A percentile compares a stretch with the other conserved stretches of the same genome.
Evolutionary conservation across 2,797 vertebrate species (phyloP).

Genomic region (Babyrousa celebensis): DNA sequence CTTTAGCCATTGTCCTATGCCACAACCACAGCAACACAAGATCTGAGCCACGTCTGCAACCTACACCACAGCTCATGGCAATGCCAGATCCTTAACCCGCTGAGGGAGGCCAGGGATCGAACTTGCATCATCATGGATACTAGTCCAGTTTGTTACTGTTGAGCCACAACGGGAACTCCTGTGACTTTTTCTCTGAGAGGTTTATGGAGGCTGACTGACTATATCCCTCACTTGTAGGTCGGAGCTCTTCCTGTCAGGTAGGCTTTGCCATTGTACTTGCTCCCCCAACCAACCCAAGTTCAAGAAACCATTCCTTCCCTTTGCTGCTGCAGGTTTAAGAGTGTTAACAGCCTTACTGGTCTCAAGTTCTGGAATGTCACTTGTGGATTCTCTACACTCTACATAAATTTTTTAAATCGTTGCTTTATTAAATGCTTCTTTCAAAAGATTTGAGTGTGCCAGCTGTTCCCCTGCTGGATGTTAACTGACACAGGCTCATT

Average conservation of each 20-base stretch:
- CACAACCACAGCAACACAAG: too few relatives aligned
- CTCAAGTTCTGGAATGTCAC: background rate
- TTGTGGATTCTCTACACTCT: slow-evolving; percentile 17
- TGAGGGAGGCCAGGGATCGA: too few relatives aligned
- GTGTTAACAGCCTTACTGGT: background rate
- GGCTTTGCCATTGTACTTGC: background rate
- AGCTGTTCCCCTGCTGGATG: slow-evolving; percentile 11
- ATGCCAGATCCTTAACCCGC: too few relatives aligned
- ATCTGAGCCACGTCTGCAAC: too few relatives aligned
- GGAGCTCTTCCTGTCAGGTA: background rate
- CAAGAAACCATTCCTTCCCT: background rate
- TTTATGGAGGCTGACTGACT: background rate
- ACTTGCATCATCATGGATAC: too few relatives aligned
- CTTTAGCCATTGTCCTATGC: too few relatives aligned
- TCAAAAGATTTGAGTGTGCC: slow-evolving; percentile 27
- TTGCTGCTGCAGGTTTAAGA: slow-evolving; percentile 16
- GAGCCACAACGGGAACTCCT: too few relatives aligned
- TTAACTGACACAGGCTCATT: slow-evolving; percentile 35
- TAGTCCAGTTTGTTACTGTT: too few relatives aligned
- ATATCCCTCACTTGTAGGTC: background rate
- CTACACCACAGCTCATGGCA: too few relatives aligned
- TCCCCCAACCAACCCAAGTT: background rate
- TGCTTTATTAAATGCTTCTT: slow-evolving; percentile 55
- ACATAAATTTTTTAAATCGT: background rate
- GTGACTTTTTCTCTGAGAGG: background rate